Evolutionary conservation across 2,888 invertebrate genomes (phyloP).

Genomic region (Smittia sp.): DNA sequence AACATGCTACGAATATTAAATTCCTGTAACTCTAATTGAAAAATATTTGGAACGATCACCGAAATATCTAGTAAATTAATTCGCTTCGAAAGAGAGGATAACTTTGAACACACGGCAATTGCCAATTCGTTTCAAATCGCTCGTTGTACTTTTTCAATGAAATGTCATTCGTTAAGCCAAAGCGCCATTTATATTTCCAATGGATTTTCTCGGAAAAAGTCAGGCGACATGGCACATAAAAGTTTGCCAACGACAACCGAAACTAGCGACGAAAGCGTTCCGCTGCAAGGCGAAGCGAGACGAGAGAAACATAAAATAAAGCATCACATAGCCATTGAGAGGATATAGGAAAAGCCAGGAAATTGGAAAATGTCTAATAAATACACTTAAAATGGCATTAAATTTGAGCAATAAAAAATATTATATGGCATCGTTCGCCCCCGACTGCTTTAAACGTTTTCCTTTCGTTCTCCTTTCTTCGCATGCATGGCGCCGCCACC

Average conservation of each 20-base stretch:
- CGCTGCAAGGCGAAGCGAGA: too few relatives aligned
- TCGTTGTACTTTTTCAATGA: conserved; percentile 1
- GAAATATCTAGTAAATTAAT: background rate
- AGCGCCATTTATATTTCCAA: conserved; percentile 1
- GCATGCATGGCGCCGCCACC: background rate
- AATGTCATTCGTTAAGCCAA: conserved; percentile 6
- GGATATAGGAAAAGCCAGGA: conserved; percentile 41
- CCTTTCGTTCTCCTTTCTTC: background rate
- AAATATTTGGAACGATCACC: background rate
- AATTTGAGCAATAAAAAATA: conserved; percentile 42
- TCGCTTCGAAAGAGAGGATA: background rate
- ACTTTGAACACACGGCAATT: background rate
- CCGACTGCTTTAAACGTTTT: conserved; percentile 29
- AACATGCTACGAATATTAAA: conserved; percentile 12
- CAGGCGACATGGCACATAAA: conserved; percentile 10
- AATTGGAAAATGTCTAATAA: conserved; percentile 42
- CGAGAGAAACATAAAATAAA: conserved; percentile 26
- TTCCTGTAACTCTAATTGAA: background rate
- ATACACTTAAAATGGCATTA: conserved; percentile 42
- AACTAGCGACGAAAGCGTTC: background rate
- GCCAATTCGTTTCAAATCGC: background rate
- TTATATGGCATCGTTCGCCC: conserved; percentile 39
- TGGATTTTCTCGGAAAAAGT: background rate
- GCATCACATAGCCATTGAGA: conserved; percentile 31
- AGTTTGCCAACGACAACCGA: conserved; percentile 7